Evolutionary conservation across 2,888 invertebrate genomes (phyloP), one percentile per base, ranked within the genome.

Genomic region (Volucella inflata): DNA sequence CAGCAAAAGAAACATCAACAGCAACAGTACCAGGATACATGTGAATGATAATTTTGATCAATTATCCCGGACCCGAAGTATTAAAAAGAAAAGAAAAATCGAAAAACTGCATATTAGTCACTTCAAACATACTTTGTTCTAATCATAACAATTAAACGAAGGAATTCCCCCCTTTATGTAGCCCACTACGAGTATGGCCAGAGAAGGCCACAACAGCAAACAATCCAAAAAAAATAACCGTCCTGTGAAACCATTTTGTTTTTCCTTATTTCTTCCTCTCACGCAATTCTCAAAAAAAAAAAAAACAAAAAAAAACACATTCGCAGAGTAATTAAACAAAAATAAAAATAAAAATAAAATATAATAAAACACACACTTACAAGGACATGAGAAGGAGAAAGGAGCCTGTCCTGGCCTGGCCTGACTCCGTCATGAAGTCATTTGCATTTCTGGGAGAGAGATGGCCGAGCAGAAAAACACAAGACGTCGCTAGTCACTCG

Each of bases 261-360:
- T 21, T 77, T 72, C 78, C 68, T 77, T 81, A 81, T 85, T 76
- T 72, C 68, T 77, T 77, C 55, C 57, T 80, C 71, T 76, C 85
- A 85, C 85, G 81, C 85, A 85, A 85, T 72, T 72, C 76, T 71
- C 64, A 76, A 40, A 75, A 71, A 83, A 83, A 51, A 74, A 64
- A n/a, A n/a, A n/a, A n/a, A n/a, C n/a, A n/a, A n/a, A n/a, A n/a
- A n/a, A n/a, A 85, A 85, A 62, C 80, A 30, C 30, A 81, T 67
- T 57, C 76, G 72, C 71, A 59, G 72, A 72, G 77, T 85, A 81
- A 77, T 81, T 85, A 77, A 68, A 85, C 30, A 50, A 14, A 70
- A 53, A 76, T 50, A 48, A 11, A 70, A 53, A 76, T 50, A 48
- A 11, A 82, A 65, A 53, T 51, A 78, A 46, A 65, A 11, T 36